Evolutionary conservation across 2,888 invertebrate species (phyloP), one percentile per base, ranked within the genome.

Genomic region (Platypus cylindrus): DNA sequence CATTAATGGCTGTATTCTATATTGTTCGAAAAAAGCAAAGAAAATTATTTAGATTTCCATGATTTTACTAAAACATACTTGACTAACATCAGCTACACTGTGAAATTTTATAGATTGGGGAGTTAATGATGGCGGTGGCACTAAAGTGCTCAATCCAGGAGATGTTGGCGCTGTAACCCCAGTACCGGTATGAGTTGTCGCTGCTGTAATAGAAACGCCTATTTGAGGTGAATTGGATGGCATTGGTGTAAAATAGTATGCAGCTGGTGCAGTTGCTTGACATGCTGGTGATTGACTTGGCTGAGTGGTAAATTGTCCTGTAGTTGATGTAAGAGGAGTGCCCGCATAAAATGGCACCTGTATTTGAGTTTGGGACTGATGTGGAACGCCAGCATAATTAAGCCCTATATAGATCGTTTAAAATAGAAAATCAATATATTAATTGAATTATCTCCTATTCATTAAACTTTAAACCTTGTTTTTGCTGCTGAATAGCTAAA

Each of bases 1-100:
- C 85, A 64, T 81, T 81, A 51, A 84, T 80, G 44, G 82, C 78
- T 38, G 79, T 80, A 53, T 72, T 75, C 65, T 78, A 64, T 34
- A 18, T 12, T 3, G 8, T 26, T 2, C 11, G 2, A 8, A 26
- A 30, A 17, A 4, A 33, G 16, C 17, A 9, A 32, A 20, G 9
- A 20, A 20, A n/a, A n/a, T n/a, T n/a, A n/a, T 24, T 24, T 11
- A 24, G 9, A 24, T 3, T 5, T 24, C 12, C n/a, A 9, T 5
- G n/a, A 24, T 11, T 7, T n/a, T n/a, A 11, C 4, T 15, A 14
- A 12, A 7, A 5, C 27, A 8, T 48, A 65, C 65, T 60, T 65
- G 70, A 51, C 67, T 69, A 36, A 71, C 70, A 50, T 71, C 71
- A 26, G 66, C 63, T 35, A 69, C 65, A 36, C 58, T 59, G 40